Conservation (phyloP, 2,797 vertebrate species). For the Microctenopoma steveboyesi region DNA sequence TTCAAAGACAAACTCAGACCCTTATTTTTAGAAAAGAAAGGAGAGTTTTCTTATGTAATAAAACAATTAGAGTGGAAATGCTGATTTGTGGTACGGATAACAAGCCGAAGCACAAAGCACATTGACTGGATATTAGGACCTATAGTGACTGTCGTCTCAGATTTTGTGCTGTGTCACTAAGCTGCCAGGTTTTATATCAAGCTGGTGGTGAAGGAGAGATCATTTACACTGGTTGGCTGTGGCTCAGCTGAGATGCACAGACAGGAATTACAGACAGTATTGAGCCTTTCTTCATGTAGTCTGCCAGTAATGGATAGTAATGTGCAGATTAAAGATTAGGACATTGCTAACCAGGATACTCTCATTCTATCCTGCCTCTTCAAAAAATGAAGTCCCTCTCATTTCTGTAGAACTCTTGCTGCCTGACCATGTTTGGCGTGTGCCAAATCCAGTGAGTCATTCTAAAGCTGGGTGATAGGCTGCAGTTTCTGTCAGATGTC, state of each 20-base stretch:
- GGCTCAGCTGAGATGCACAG: conserved; percentile 32
- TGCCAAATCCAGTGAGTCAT: conserved; percentile 64
- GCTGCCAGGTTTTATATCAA: conserved; percentile 71
- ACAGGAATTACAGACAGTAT: conserved; percentile 22
- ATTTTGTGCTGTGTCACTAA: conserved; percentile 64
- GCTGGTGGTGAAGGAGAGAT: conserved; percentile 39
- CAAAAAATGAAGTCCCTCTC: conserved; percentile 1
- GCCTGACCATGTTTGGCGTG: conserved; percentile 36
- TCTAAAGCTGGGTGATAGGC: conserved; percentile 38
- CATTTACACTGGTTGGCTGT: conserved; percentile 37
- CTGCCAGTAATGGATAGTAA: conserved; percentile 31
- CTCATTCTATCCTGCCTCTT: not conserved
- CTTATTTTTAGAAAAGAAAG: not conserved
- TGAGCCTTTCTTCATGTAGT: conserved; percentile 8
- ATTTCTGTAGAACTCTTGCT: conserved; percentile 31
- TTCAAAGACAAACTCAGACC: not conserved
- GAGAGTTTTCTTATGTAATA: conserved; percentile 48
- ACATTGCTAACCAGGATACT: not conserved
- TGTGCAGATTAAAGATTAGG: conserved; percentile 14
- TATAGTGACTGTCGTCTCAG: conserved; percentile 64
- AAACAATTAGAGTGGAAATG: conserved; percentile 52
- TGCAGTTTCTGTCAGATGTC: conserved; percentile 72
- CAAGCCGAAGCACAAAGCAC: conserved; percentile 52
- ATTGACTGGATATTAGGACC: conserved; percentile 62
- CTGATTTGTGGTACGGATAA: conserved; percentile 46